Evolutionary conservation across 2,113 vertebrate genomes (phyloP).

Genomic region (Vireo altiloquus): DNA sequence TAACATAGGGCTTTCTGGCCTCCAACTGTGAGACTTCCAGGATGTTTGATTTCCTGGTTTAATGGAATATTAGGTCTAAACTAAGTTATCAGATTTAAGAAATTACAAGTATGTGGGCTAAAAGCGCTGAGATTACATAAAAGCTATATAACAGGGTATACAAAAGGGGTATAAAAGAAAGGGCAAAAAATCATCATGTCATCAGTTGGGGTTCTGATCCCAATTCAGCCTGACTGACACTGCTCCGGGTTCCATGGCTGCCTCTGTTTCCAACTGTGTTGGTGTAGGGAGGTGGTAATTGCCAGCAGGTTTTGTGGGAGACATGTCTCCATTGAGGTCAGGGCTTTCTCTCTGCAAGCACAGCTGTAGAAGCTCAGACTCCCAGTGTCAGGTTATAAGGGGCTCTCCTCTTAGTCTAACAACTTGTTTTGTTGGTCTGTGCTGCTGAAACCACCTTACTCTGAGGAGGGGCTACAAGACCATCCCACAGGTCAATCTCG

Average conservation of each 20-base stretch:
- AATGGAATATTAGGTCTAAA: too few species aligned
- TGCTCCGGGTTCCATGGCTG: not conserved
- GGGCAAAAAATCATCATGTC: too few species aligned
- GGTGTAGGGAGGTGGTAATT: not conserved
- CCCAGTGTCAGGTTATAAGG: not conserved
- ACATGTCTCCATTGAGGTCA: accelerated
- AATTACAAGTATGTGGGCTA: too few species aligned
- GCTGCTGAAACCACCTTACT: not conserved
- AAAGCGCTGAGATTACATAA: too few species aligned
- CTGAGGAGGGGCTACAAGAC: not conserved
- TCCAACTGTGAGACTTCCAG: too few species aligned
- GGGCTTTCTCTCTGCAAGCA: not conserved
- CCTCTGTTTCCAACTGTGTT: not conserved
- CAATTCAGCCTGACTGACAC: not conserved
- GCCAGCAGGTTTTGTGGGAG: not conserved
- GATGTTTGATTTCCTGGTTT: too few species aligned
- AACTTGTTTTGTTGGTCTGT: not conserved
- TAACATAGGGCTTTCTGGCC: too few species aligned
- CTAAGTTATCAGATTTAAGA: too few species aligned
- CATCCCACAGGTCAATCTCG: not conserved
- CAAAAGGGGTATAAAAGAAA: too few species aligned
- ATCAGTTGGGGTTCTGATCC: not conserved
- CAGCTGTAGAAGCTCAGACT: not conserved
- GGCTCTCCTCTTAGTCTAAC: not conserved
- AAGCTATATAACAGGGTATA: too few species aligned